phyloP scores from a whole-genome alignment of 2,113 vertebrate species.

The Campylorhamphus procurvoides region DNA sequence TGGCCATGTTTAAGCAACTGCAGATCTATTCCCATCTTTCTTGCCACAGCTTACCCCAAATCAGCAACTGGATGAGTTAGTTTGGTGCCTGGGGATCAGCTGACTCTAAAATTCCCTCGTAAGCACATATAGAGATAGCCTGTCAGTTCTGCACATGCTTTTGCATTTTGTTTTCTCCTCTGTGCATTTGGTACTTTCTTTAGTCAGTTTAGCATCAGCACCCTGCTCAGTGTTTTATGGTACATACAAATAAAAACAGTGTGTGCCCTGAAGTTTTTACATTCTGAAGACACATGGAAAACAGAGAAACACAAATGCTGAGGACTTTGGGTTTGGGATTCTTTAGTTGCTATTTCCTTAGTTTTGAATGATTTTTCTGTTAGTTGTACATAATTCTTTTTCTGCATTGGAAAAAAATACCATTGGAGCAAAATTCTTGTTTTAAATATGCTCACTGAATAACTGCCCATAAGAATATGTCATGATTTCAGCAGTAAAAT shows the following conservation, averaged over 20 bases:
- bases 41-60: background rate
- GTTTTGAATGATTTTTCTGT: background rate
- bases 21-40: background rate
- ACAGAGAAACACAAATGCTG: background rate
- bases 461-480: slow-evolving; percentile 1
- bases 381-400: background rate
- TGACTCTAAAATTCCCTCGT: background rate
- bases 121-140: background rate
- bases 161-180: background rate
- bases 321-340: background rate
- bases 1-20: background rate
- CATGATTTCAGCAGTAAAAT: slow-evolving; percentile 19
- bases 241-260: background rate
- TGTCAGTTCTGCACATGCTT: background rate
- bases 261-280: background rate
- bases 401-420: background rate
- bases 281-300: background rate
- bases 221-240: background rate
- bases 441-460: background rate
- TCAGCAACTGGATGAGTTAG: background rate
- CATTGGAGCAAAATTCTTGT: background rate
- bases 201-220: background rate
- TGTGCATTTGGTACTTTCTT: background rate
- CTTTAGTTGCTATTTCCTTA: background rate
- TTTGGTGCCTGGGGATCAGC: background rate